These are phyloP conservation scores for Chroicocephalus ridibundus DNA, from an alignment of 2,113 vertebrate genomes.

Conservation along the genomic window DNA sequence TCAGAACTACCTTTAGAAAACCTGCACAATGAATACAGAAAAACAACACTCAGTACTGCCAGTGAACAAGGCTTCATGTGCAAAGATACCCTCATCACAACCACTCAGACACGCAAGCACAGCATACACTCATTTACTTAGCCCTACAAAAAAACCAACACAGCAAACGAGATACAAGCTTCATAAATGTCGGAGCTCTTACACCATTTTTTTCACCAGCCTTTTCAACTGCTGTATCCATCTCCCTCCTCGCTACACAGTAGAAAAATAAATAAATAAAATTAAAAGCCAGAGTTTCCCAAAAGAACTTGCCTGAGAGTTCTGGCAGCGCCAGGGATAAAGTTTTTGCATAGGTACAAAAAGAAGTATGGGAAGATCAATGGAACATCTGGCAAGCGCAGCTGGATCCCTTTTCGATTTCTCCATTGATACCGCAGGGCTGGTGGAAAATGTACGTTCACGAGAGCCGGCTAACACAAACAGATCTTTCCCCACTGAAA, in stretches of 20 bases:
- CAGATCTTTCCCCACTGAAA: not conserved
- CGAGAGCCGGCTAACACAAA: not conserved
- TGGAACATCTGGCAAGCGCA: slow-evolving; percentile 55
- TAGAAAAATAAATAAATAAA: not conserved
- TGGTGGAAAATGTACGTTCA: not conserved
- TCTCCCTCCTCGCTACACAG: not conserved
- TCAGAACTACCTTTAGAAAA: not conserved
- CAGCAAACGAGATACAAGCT: not conserved
- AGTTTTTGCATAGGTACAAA: slow-evolving; percentile 48
- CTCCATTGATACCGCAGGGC: slow-evolving; percentile 12
- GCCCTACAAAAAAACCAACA: not conserved
- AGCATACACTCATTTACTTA: not conserved
- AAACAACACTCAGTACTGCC: not conserved
- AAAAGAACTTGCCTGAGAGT: slow-evolving; percentile 20
- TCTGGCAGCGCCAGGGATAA: slow-evolving; percentile 23
- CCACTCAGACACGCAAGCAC: not conserved
- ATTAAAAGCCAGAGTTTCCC: slow-evolving; percentile 1
- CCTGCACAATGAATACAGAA: not conserved
- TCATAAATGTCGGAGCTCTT: not conserved
- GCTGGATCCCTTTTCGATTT: slow-evolving; percentile 40
- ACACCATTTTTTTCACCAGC: not conserved
- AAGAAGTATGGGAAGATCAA: not conserved
- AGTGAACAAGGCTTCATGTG: not conserved
- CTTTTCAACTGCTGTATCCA: not conserved
- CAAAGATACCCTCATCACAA: not conserved